Conservation (phyloP, 2,113 vertebrate genomes). For the Gavialis gangeticus region DNA sequence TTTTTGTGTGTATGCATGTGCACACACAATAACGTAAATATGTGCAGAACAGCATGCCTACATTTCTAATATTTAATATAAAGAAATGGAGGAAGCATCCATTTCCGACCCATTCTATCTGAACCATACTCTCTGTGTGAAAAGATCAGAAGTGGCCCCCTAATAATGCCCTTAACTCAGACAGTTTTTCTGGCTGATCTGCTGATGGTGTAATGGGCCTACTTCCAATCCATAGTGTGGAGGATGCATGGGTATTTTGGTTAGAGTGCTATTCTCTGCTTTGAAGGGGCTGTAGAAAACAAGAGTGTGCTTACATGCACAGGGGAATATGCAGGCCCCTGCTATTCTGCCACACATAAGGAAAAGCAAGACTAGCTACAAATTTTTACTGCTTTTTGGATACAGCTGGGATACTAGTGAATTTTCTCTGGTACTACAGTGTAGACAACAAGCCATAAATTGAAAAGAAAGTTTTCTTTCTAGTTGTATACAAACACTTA, state of each 20-base stretch:
- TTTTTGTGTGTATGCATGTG: background rate
- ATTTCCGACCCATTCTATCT: background rate
- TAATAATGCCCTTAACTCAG: background rate
- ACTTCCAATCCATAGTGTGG: background rate
- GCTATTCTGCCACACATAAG: background rate
- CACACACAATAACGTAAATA: background rate
- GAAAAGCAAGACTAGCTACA: background rate
- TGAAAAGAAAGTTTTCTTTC: conserved; percentile 20
- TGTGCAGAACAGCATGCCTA: background rate
- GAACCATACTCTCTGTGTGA: background rate
- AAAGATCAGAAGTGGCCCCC: background rate
- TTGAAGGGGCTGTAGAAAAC: background rate
- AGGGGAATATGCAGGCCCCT: background rate
- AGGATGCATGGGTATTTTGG: background rate
- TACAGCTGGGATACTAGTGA: background rate
- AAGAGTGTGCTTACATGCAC: background rate
- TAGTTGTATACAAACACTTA: background rate
- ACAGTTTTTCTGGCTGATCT: background rate
- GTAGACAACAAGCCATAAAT: background rate
- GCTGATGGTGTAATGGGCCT: background rate
- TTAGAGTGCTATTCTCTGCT: background rate
- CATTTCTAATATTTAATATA: background rate
- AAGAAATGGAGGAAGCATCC: background rate
- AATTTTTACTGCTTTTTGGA: background rate
- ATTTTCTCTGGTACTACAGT: background rate